Evolutionary conservation across 2,888 invertebrate species (phyloP).

Genomic region (Ypsolopha sequella): DNA sequence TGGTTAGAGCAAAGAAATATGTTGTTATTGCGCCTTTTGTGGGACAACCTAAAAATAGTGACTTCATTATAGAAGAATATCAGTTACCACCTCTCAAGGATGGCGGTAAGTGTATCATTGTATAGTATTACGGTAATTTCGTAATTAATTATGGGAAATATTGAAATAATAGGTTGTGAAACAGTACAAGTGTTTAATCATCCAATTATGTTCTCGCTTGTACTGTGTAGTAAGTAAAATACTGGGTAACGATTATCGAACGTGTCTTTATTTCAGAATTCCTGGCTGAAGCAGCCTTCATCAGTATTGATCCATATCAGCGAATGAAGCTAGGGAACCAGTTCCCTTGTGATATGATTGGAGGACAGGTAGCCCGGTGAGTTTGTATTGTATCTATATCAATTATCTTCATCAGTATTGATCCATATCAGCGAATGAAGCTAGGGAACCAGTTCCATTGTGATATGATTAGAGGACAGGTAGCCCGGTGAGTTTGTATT

Average conservation of each 20-base stretch:
- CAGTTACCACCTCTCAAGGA: constrained; percentile 68
- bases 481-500: too few species aligned
- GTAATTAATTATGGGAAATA: too few species aligned
- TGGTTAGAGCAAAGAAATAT: constrained; percentile 72
- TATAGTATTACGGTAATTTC: too few species aligned
- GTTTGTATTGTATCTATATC: constrained; percentile 9
- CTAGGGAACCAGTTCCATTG: too few species aligned
- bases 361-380: constrained; percentile 77
- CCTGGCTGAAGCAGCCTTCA: constrained; percentile 72
- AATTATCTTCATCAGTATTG: neutral
- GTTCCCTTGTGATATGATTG: constrained; percentile 72
- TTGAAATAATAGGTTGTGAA: too few species aligned
- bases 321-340: constrained; percentile 44
- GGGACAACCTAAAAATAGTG: constrained; percentile 70
- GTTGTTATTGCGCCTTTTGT: constrained; percentile 68
- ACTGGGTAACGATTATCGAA: neutral
- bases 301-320: constrained; percentile 80
- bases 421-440: too few species aligned
- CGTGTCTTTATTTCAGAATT: constrained; percentile 53
- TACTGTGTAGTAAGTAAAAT: too few species aligned
- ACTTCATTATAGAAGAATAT: constrained; percentile 74
- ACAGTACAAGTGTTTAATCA: too few species aligned
- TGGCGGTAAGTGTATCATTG: constrained; percentile 71
- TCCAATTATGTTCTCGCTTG: too few species aligned
- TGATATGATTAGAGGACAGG: too few species aligned